Evolutionary conservation across 2,113 vertebrate species (phyloP), one percentile per base, ranked within the genome.

Genomic region (Rhea americana): DNA sequence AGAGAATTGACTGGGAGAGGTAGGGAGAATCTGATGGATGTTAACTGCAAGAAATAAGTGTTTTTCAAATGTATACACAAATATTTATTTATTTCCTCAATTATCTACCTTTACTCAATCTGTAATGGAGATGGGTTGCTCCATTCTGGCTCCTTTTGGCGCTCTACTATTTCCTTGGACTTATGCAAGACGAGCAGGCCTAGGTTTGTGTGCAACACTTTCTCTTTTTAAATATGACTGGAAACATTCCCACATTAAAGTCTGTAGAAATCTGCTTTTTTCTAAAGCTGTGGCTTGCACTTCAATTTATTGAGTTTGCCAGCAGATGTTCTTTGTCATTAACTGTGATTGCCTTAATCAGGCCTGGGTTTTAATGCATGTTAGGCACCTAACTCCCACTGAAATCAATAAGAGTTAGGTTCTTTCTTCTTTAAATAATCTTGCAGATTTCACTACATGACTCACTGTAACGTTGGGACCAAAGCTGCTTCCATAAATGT

Each of bases 1-100:
- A 71, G 35, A 82, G 45, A 78, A 89, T 95, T 90, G 95, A 89
- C 63, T 77, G 53, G 20, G 24, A 89, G n/a, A 82, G 19, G 66
- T 21, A 43, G 70, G 35, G 41, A 87, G 83, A 91, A 87, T 82
- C 32, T 79, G 82, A 76, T 7, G 3, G 39, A 83, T 41, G 41
- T 83, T 91, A 91, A 20, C 25, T 62, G 53, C 53, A 85, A 50
- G 30, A 91, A 76, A 81, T 37, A 89, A 71, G 37, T 7, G 6
- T 4, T 78, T 82, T 90, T 82, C 30, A 76, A 94, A 82, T 62
- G 35, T 61, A 41, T 32, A 12, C 6, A 37, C 15, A 90, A 89
- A 32, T 59, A 66, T 73, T 63, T 76, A 30, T 66, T 56, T 67
- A n/a, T 85, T 65, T 89, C 7, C 19, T 45, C 5, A 39, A 72